Evolutionary conservation across 2,797 vertebrate species (phyloP), one percentile per base, ranked within the genome.

Genomic region (Buceros bicornis): DNA sequence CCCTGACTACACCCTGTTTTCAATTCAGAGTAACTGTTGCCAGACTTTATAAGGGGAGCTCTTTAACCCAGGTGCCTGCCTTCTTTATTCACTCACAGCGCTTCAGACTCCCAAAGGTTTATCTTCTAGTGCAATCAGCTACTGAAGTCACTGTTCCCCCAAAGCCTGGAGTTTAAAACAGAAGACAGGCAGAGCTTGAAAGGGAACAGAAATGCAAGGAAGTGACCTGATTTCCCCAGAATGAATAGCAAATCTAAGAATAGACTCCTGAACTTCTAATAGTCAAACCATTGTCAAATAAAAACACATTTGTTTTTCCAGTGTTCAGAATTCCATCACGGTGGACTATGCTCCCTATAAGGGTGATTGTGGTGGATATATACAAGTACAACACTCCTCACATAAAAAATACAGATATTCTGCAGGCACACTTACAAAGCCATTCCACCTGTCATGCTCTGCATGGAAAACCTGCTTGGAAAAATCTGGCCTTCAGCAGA

Each of bases 221-320:
- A 84, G n/a, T 58, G 74, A 89, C 66, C 48, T 6, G 28, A 62
- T 78, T 91, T 84, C 91, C 77, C 76, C 58, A 21, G n/a, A 74
- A 69, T 28, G 61, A 95, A 89, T 47, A 91, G 76, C 61, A 58
- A 50, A 18, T 58, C 76, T 91, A 81, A 90, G 58, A 95, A 91
- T 65, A 95, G 87, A 56, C 22, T 92, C 60, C n/a, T 31, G 12
- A 65, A 56, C 9, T 62, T 28, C 70, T 76, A 81, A 3, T 29
- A 91, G 45, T 77, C 69, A 94, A 92, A 50, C 37, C 51, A 48
- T 62, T 82, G 74, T 82, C 70, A 84, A 79, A 69, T 28, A 57
- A 92, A 88, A 84, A 15, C 37, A 81, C 17, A 2, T 40, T 67
- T 90, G 61, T 73, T 94, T 90, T 83, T 28, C 65, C 51, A 50